phyloP scores from a whole-genome alignment of 2,113 vertebrate genomes.

The Dissostichus mawsoni region DNA sequence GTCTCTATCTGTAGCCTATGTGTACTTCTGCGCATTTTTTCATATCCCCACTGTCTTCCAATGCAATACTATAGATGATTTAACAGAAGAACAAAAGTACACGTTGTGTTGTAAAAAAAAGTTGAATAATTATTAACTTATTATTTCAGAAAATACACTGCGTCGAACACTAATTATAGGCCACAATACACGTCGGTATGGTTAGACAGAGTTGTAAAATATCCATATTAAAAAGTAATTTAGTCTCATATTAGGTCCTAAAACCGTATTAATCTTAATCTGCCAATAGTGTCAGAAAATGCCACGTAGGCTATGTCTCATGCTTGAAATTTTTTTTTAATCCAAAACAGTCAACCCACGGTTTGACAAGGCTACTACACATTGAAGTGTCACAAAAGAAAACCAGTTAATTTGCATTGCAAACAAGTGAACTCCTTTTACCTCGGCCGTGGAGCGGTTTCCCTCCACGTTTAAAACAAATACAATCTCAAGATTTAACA shows the following conservation, averaged over 20 bases:
- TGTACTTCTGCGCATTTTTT: constrained; percentile 4
- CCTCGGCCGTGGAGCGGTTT: constrained; percentile 10
- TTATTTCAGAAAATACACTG: constrained; percentile 35
- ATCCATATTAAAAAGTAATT: constrained; percentile 28
- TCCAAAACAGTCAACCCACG: neutral
- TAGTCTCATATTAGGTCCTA: constrained; percentile 36
- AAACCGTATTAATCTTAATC: constrained; percentile 32
- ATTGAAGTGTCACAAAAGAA: constrained; percentile 31
- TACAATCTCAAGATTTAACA: constrained; percentile 47
- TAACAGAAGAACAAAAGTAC: no score
- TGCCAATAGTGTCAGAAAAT: neutral
- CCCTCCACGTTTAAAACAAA: constrained; percentile 32
- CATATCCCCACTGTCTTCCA: constrained; percentile 2
- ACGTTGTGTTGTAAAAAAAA: neutral
- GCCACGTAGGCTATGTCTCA: constrained; percentile 19
- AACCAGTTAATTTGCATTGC: constrained; percentile 52
- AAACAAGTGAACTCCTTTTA: constrained; percentile 48
- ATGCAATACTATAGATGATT: neutral
- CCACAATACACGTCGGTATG: constrained; percentile 22
- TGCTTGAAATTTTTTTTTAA: no score
- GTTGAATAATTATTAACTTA: constrained; percentile 4
- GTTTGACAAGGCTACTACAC: constrained; percentile 16
- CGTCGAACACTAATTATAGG: constrained; percentile 34
- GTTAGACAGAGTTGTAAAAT: constrained; percentile 10
- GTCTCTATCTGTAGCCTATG: constrained; percentile 13